Conservation (phyloP, 2,797 vertebrate genomes). For the Pogoniulus pusillus region DNA sequence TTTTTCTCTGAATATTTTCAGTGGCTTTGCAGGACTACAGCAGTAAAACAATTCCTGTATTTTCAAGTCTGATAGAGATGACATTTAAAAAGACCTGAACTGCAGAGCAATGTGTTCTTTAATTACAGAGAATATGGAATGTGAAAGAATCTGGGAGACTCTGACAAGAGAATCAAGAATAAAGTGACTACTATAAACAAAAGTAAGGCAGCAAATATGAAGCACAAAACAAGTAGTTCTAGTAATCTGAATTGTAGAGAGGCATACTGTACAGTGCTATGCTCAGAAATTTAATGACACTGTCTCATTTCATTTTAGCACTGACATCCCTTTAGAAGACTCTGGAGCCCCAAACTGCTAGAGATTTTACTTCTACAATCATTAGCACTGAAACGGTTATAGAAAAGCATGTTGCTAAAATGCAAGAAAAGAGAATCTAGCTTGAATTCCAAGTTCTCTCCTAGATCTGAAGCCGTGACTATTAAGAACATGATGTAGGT, state of each 20-base stretch:
- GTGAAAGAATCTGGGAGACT: not conserved
- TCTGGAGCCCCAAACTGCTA: not conserved
- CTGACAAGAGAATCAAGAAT: not conserved
- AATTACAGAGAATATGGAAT: fast-evolving
- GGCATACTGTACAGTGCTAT: not conserved
- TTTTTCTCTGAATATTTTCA: not conserved
- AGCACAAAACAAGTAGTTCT: not conserved
- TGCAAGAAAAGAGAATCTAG: not conserved
- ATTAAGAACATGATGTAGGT: fast-evolving
- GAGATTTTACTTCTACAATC: not conserved
- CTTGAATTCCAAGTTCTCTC: not conserved
- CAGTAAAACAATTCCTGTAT: not conserved
- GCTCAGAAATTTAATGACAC: not conserved
- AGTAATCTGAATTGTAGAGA: not conserved
- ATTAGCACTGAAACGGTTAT: not conserved
- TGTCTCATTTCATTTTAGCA: not conserved
- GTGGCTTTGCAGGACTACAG: not conserved
- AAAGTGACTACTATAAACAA: not conserved
- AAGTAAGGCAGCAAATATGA: not conserved
- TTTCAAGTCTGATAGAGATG: not conserved
- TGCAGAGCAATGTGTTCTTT: not conserved
- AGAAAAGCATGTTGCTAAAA: not conserved
- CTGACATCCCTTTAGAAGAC: not conserved
- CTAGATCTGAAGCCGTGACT: not conserved
- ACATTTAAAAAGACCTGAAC: not conserved